Conservation (phyloP, 1,140 invertebrate genomes). For the Drosophila parabipectinata region DNA sequence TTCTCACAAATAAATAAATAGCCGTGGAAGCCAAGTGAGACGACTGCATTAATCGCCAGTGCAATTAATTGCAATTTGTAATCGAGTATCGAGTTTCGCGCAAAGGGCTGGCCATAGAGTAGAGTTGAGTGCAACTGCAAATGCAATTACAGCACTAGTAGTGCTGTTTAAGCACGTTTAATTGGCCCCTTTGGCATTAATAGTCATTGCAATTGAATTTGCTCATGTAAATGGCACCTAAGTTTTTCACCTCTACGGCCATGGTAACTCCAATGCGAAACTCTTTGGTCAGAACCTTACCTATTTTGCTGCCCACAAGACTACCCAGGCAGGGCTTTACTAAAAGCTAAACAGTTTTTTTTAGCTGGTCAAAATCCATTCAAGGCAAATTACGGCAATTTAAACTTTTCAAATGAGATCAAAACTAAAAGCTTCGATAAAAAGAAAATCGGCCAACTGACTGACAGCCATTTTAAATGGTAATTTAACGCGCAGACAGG, state of each 20-base stretch:
- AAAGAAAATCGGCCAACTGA: slow-evolving; percentile 72
- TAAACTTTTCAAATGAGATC: slow-evolving; percentile 79
- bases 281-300: not conserved
- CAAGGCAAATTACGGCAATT: slow-evolving; percentile 71
- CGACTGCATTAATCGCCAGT: slow-evolving; percentile 72
- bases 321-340: slow-evolving; percentile 1
- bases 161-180: slow-evolving; percentile 58
- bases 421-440: slow-evolving; percentile 82
- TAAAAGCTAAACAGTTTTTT: slow-evolving; percentile 31
- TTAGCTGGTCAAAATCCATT: slow-evolving; percentile 34
- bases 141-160: slow-evolving; percentile 9
- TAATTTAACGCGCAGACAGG: slow-evolving; percentile 67
- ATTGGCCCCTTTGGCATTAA: slow-evolving; percentile 72
- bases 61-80: slow-evolving; percentile 84
- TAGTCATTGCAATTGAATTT: slow-evolving; percentile 75
- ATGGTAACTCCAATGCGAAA: not conserved
- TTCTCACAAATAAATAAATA: slow-evolving; percentile 20
- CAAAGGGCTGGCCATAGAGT: slow-evolving; percentile 49
- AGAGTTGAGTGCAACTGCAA: slow-evolving; percentile 10
- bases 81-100: slow-evolving; percentile 78
- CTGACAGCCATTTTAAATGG: slow-evolving; percentile 83
- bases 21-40: slow-evolving; percentile 39
- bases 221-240: slow-evolving; percentile 79
- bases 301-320: not conserved
- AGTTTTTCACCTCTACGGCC: slow-evolving; percentile 55